Conservation (phyloP, 2,113 vertebrate genomes). For the Eupsittula cactorum region DNA sequence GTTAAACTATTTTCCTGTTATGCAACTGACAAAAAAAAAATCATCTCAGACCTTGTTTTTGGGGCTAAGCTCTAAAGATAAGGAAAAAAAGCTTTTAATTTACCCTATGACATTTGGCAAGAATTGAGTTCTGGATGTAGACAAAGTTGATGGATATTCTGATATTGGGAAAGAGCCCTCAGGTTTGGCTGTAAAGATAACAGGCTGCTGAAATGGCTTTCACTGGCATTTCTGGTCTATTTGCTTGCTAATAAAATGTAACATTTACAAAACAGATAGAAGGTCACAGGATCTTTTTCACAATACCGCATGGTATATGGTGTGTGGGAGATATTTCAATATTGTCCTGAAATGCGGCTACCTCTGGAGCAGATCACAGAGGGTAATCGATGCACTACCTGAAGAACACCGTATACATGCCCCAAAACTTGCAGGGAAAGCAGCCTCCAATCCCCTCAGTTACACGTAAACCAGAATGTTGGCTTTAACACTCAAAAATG, state of each 20-base stretch:
- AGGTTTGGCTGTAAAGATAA: neutral
- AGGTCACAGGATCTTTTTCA: neutral
- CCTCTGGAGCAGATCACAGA: neutral
- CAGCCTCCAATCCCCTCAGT: neutral
- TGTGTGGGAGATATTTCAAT: neutral
- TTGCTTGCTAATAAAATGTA: neutral
- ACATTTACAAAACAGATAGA: neutral
- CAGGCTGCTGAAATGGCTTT: neutral
- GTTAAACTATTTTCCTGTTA: conserved; percentile 52
- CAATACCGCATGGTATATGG: neutral
- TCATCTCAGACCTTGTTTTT: neutral
- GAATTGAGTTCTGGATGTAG: neutral
- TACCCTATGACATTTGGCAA: conserved; percentile 21
- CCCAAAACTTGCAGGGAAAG: neutral
- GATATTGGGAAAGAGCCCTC: neutral
- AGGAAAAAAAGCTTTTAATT: conserved; percentile 41
- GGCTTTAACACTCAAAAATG: neutral
- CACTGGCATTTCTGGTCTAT: neutral
- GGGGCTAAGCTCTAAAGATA: conserved; percentile 42
- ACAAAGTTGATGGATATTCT: neutral
- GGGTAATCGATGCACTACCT: neutral
- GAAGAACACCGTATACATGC: neutral
- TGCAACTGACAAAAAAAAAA: neutral
- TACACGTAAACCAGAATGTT: neutral
- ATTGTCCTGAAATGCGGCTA: neutral